A percentile compares a stretch with the other conserved stretches of the same genome.
Evolutionary conservation across 2,113 vertebrate genomes (phyloP).

Genomic region (Psammodynastes pulverulentus): DNA sequence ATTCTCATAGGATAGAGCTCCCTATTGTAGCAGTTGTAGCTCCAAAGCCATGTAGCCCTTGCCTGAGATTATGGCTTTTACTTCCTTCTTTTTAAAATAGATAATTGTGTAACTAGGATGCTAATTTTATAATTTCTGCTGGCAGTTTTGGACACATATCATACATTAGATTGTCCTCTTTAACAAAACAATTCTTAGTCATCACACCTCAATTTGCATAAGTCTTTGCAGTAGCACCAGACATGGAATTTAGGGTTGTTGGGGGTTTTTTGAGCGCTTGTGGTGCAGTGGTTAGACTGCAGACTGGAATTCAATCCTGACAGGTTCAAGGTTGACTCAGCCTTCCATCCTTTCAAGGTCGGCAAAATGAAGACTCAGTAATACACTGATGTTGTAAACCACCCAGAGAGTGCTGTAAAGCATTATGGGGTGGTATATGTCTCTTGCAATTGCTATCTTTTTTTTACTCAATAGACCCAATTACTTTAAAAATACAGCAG

Average conservation of each 20-base stretch:
- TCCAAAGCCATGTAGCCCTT: not conserved
- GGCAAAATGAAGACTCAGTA: not conserved
- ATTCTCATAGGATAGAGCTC: not conserved
- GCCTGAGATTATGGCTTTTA: not conserved
- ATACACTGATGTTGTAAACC: not conserved
- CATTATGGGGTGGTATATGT: not conserved
- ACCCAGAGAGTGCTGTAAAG: not conserved
- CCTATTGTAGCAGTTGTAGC: not conserved
- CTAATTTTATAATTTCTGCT: not conserved
- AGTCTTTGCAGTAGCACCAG: not conserved
- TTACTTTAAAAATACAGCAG: constrained; percentile 15
- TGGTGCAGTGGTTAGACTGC: not conserved
- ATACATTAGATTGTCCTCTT: not conserved
- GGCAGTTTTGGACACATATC: not conserved
- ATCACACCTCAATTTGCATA: not conserved
- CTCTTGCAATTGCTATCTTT: not conserved
- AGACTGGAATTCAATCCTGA: not conserved
- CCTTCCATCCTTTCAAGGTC: not conserved
- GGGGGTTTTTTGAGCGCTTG: not conserved
- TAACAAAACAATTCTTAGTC: constrained; percentile 22
- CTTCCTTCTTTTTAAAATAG: not conserved
- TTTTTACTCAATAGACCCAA: not conserved
- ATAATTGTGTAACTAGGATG: not conserved
- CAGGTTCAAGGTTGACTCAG: not conserved
- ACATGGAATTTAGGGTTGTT: not conserved